These are phyloP conservation scores for Penaeus japonicus DNA, from an alignment of 1,140 invertebrate species.

Conservation along the genomic window DNA sequence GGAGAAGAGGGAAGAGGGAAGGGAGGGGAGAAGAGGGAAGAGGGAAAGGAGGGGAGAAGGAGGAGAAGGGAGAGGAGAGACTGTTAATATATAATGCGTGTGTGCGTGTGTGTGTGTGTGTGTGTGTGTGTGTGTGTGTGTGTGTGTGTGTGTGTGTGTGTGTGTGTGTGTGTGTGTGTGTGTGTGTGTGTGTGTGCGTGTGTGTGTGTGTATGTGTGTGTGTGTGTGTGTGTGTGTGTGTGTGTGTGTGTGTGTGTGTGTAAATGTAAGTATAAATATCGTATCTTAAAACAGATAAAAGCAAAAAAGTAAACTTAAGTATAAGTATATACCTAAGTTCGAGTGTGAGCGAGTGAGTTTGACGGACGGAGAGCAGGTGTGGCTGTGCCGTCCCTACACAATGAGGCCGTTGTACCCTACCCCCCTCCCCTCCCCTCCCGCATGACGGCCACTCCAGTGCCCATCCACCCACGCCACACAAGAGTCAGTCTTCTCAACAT, in stretches of 20 bases:
- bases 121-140: background rate
- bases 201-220: no score
- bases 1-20: background rate
- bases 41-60: no score
- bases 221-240: no score
- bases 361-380: background rate
- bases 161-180: background rate
- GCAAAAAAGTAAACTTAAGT: no score
- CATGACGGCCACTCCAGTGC: background rate
- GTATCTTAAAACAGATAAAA: no score
- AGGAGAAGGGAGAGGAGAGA: no score
- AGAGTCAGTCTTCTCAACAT: slow-evolving; percentile 8
- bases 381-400: background rate
- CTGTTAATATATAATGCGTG: background rate
- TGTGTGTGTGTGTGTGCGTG: no score
- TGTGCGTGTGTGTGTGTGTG: background rate
- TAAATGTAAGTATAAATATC: no score
- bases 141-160: background rate
- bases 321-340: no score
- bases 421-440: background rate
- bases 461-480: slow-evolving; percentile 17
- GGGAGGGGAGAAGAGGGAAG: background rate
- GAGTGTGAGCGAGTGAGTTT: background rate
- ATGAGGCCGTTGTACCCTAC: background rate
- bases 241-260: no score